phyloP scores from a whole-genome alignment of 2,888 invertebrate genomes.

The Melitaea athalia region DNA sequence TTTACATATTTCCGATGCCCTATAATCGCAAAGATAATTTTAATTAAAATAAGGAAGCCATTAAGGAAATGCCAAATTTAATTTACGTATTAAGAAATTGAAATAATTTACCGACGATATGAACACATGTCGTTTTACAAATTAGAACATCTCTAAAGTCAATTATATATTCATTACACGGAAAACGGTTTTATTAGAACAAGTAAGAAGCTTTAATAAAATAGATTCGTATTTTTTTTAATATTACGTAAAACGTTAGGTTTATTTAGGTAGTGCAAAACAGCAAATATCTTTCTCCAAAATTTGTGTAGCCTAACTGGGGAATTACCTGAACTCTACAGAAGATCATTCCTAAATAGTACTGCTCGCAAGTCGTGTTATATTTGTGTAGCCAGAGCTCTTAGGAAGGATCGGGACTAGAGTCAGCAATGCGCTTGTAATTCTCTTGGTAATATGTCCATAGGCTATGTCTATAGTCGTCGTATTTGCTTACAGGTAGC shows the following conservation, averaged over 20 bases:
- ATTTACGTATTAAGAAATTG: conserved; percentile 19
- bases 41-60: background rate
- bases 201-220: conserved; percentile 15
- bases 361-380: too few relatives aligned
- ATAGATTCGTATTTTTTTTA: background rate
- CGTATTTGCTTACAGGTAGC: background rate
- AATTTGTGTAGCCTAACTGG: too few relatives aligned
- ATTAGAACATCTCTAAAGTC: conserved; percentile 31
- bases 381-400: too few relatives aligned
- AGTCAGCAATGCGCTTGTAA: too few relatives aligned
- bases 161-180: conserved; percentile 33
- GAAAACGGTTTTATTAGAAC: conserved; percentile 16
- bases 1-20: too few relatives aligned
- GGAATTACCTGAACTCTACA: too few relatives aligned
- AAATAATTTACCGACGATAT: conserved; percentile 25
- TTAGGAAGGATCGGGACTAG: too few relatives aligned
- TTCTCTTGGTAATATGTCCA: too few relatives aligned
- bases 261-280: too few relatives aligned
- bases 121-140: conserved; percentile 25
- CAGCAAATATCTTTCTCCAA: too few relatives aligned
- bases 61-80: conserved; percentile 7
- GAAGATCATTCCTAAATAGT: too few relatives aligned
- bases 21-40: background rate
- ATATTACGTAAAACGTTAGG: background rate
- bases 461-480: too few relatives aligned